Evolutionary conservation across 2,888 invertebrate genomes (phyloP), one percentile per base, ranked within the genome.

Genomic region (Labia minor): DNA sequence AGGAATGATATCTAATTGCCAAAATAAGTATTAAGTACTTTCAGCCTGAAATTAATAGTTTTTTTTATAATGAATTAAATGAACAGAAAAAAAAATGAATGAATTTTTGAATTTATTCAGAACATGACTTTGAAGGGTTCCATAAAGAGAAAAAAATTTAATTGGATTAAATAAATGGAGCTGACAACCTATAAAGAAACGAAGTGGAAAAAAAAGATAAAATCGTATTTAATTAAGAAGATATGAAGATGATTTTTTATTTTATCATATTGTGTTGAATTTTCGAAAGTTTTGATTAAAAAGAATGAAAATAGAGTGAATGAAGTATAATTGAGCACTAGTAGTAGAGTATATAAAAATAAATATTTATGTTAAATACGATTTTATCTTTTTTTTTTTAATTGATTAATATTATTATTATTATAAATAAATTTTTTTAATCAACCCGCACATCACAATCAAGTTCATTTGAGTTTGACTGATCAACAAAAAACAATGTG

Each of bases 361-460:
- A 49, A 49, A 49, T 49, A 49, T 49, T 49, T 49, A 16, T 49
- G 14, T 49, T 49, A 49, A 49, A 49, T 49, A 49, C 49, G 49
- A 49, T 49, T 49, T 49, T 49, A 49, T 49, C 49, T 49, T 49
- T n/a, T n/a, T n/a, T n/a, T n/a, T n/a, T n/a, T n/a, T n/a, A n/a
- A n/a, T n/a, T n/a, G n/a, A n/a, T n/a, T n/a, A n/a, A n/a, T n/a
- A n/a, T n/a, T n/a, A n/a, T n/a, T n/a, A n/a, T n/a, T n/a, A 14
- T n/a, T 10, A 49, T 16, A 49, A n/a, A 49, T 14, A 49, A 8
- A 26, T 8, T 6, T 26, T n/a, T 49, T n/a, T 16, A 8, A n/a
- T n/a, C 49, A 49, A 49, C 16, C 49, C 49, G 49, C 49, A 49
- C 49, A 49, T 49, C 49, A 49, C 49, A 49, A n/a, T 49, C 16